These are phyloP conservation scores for Morpho helenor DNA, from an alignment of 2,888 invertebrate genomes.

Conservation along the genomic window DNA sequence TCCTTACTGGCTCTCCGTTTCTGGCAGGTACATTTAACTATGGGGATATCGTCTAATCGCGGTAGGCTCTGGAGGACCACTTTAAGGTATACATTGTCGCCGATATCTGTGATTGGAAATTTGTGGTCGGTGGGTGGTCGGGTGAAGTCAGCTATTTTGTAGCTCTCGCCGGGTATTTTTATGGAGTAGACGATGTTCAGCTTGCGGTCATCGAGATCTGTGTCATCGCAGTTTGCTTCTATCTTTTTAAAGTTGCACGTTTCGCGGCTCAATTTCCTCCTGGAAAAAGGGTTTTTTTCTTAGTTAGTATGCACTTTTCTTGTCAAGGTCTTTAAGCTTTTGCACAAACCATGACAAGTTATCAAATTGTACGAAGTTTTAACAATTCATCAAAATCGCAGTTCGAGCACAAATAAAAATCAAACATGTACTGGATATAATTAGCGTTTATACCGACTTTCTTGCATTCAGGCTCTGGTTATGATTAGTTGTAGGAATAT, in stretches of 20 bases:
- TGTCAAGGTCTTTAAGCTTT: too few species aligned
- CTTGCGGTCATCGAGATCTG: conserved; percentile 52
- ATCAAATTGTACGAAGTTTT: too few species aligned
- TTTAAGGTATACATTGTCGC: conserved; percentile 80
- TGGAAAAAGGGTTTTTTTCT: conserved; percentile 32
- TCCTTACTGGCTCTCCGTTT: conserved; percentile 62
- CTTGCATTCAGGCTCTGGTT: too few species aligned
- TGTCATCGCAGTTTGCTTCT: conserved; percentile 64
- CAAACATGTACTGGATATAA: too few species aligned
- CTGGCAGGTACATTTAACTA: conserved; percentile 65
- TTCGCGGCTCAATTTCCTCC: conserved; percentile 71
- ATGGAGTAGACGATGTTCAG: conserved; percentile 83
- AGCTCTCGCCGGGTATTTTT: conserved; percentile 82
- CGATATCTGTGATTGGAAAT: conserved; percentile 85
- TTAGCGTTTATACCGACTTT: too few species aligned
- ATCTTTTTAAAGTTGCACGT: conserved; percentile 71
- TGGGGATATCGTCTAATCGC: conserved; percentile 85
- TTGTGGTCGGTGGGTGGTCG: conserved; percentile 82
- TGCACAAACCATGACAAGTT: too few species aligned
- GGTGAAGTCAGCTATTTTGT: conserved; percentile 72
- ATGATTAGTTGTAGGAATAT: too few species aligned
- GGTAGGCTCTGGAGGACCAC: conserved; percentile 85
- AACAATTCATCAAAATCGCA: too few species aligned
- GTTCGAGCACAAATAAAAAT: too few species aligned
- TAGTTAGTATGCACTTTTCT: background rate